These are phyloP conservation scores for Oncorhynchus kisutch DNA, from an alignment of 2,113 vertebrate genomes.

Conservation along the genomic window DNA sequence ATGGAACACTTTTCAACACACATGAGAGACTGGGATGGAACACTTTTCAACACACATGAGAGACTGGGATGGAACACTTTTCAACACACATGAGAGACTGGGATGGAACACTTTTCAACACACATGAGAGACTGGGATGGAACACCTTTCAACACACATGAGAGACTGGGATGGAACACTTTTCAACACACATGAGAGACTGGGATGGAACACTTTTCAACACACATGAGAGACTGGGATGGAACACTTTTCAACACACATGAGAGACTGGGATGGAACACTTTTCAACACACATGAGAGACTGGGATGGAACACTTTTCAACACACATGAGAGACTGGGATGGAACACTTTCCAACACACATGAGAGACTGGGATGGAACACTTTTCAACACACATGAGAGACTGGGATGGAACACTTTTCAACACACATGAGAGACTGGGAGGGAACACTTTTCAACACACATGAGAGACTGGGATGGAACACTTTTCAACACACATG, in stretches of 20 bases:
- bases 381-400: conserved; percentile 33
- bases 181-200: conserved; percentile 37
- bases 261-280: conserved; percentile 26
- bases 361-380: conserved; percentile 27
- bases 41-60: conserved; percentile 33
- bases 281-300: conserved; percentile 35
- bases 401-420: conserved; percentile 16
- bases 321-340: conserved; percentile 36
- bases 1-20: conserved; percentile 28
- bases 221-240: conserved; percentile 35
- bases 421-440: conserved; percentile 36
- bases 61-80: conserved; percentile 16
- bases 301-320: conserved; percentile 14
- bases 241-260: conserved; percentile 22
- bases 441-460: conserved; percentile 28
- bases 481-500: conserved; percentile 29
- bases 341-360: conserved; percentile 28
- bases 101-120: conserved; percentile 29
- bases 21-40: conserved; percentile 27
- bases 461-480: conserved; percentile 29
- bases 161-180: conserved; percentile 20
- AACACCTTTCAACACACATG: conserved; percentile 28
- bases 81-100: conserved; percentile 36
- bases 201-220: conserved; percentile 22
- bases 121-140: conserved; percentile 29